These are phyloP conservation scores for Egretta garzetta DNA, from an alignment of 2,113 vertebrate species.

Conservation along the genomic window DNA sequence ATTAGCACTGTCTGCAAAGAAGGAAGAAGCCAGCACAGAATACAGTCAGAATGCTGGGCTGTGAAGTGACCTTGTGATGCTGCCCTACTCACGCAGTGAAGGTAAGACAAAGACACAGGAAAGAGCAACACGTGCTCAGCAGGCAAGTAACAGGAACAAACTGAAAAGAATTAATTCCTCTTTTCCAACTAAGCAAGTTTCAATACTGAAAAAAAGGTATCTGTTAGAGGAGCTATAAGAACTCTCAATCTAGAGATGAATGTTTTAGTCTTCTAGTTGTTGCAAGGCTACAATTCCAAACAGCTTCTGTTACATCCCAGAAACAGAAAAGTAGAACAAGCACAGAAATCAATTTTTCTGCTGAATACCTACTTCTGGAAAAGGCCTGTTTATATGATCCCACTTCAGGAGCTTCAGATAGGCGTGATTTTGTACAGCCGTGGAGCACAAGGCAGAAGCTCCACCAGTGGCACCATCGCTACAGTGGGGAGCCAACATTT, in stretches of 20 bases:
- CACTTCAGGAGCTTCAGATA: slow-evolving; percentile 91
- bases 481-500: not conserved
- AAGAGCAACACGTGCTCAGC: not conserved
- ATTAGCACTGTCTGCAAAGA: slow-evolving; percentile 86
- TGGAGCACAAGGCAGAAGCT: slow-evolving; percentile 13
- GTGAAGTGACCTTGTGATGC: not conserved
- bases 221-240: not conserved
- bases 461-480: slow-evolving; percentile 46
- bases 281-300: not conserved
- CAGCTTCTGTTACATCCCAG: not conserved
- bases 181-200: not conserved
- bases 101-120: not conserved
- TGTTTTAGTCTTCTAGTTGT: not conserved
- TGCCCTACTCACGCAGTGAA: not conserved
- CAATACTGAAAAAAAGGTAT: not conserved
- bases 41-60: not conserved
- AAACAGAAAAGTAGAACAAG: not conserved
- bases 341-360: not conserved
- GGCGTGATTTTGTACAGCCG: slow-evolving; percentile 85
- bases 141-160: not conserved
- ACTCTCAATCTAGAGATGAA: not conserved
- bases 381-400: slow-evolving; percentile 86
- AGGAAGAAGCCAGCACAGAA: not conserved
- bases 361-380: slow-evolving; percentile 87
- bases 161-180: not conserved